Base-by-base conservation (phyloP, 2,797 vertebrate genomes). In the Pseudomugil gertrudae region DNA sequence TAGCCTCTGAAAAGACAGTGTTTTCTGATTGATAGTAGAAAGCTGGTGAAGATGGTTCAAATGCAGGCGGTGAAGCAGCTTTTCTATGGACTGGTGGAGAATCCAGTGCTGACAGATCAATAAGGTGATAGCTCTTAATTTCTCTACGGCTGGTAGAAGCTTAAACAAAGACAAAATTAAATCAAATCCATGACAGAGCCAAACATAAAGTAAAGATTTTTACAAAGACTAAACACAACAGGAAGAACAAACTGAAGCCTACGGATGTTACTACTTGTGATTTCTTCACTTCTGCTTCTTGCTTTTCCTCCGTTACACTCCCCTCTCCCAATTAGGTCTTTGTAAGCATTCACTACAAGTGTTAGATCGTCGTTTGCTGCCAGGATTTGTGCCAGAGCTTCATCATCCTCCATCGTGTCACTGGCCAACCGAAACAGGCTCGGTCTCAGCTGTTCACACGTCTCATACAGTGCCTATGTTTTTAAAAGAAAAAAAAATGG, bases 351-450 rank as follows among this genome's bases (percentile, higher is more conserved):
- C 0, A 98, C 89, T 0, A 33, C 91, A 1, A 77, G 75, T 0
- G 91, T 92, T 17, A 98, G 93, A 35, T 94, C 81, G 29, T 98
- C 96, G 0, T 91, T 96, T 35, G 95, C 95, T 29, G 93, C 92
- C 71, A 98, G 92, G 66, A 98, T 90, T 76, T 95, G 93, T 0
- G 89, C 94, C 94, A 91, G 80, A 90, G 95, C 95, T 0, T 89
- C 79, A 0, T 97, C 94, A 0, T 98, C 94, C 0, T 96, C 94
- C 0, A 83, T 84, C 0, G 95, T 94, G 72, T 96, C 95, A 0
- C 94, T 95, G 33, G 96, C 96, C 40, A 97, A 90, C 33, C 95
- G 93, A 79, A 97, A 98, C 3, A 98, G 92, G 50, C 91, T 94
- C 0, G 94, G 95, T 74, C 95, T 90, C 76, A 97, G 92, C 69